Evolutionary conservation across 2,888 invertebrate genomes (phyloP).

Genomic region (Cerastis rubricosa): DNA sequence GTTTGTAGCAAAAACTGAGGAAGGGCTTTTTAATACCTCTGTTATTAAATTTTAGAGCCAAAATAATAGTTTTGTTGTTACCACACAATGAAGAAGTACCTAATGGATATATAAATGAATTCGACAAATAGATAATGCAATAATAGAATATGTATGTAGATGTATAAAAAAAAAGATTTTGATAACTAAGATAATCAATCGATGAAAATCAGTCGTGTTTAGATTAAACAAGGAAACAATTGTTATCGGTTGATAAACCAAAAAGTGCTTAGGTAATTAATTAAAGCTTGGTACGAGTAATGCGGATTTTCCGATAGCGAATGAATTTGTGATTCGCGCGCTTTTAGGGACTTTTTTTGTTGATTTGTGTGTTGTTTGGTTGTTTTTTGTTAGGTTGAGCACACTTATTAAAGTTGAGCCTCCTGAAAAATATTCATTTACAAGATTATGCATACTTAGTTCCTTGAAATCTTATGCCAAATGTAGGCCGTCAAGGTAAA

Average conservation of each 20-base stretch:
- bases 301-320: neutral
- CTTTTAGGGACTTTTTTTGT: neutral
- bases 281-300: conserved; percentile 9
- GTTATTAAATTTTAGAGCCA: conserved; percentile 2
- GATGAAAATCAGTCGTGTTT: conserved; percentile 1
- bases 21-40: conserved; percentile 12
- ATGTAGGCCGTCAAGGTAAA: conserved; percentile 70
- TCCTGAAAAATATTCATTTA: conserved; percentile 15
- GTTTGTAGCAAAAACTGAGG: conserved; percentile 37
- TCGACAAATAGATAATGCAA: neutral
- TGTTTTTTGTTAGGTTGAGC: neutral
- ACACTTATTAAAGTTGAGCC: neutral
- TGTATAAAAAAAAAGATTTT: neutral
- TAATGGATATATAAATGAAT: neutral
- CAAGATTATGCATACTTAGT: conserved; percentile 38
- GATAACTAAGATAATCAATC: neutral
- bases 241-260: neutral
- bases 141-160: neutral
- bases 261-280: neutral
- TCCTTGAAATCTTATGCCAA: conserved; percentile 54
- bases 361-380: neutral
- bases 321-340: neutral
- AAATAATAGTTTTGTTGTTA: neutral
- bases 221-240: conserved; percentile 18
- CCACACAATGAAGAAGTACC: neutral